Evolutionary conservation across 1,140 invertebrate genomes (phyloP).

Genomic region (Aphelenchoides fujianensis): DNA sequence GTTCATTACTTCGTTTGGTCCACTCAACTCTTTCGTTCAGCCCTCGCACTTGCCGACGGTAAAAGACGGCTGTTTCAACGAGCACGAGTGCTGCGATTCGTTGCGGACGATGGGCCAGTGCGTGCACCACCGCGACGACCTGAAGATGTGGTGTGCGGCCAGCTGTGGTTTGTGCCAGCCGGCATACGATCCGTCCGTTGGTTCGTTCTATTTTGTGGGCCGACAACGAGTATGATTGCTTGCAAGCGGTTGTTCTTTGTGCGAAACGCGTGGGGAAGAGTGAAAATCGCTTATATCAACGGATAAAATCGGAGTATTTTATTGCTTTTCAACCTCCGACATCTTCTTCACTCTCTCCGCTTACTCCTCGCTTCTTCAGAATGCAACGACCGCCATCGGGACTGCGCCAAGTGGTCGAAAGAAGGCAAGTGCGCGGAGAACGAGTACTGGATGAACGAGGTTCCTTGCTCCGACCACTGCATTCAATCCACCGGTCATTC

Average conservation of each 20-base stretch:
- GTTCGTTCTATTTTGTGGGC: too few relatives aligned
- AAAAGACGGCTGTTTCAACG: constrained; percentile 36
- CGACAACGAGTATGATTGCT: too few relatives aligned
- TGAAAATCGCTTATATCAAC: too few relatives aligned
- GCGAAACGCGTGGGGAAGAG: too few relatives aligned
- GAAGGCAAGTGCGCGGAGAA: constrained; percentile 50
- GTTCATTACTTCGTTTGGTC: background rate
- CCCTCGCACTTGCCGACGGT: background rate
- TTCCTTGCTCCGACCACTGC: too few relatives aligned
- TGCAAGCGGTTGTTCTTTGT: too few relatives aligned
- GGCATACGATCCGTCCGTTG: constrained; percentile 3
- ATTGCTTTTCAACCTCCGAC: too few relatives aligned
- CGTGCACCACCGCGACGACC: constrained; percentile 36
- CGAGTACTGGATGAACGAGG: constrained; percentile 13
- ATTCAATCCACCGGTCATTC: too few relatives aligned
- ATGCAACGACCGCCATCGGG: constrained; percentile 41
- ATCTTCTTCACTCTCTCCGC: too few relatives aligned
- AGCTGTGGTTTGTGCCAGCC: constrained; percentile 40
- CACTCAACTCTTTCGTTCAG: background rate
- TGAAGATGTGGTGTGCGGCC: constrained; percentile 48
- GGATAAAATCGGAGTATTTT: too few relatives aligned
- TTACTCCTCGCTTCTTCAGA: constrained; percentile 39
- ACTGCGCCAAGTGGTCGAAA: constrained; percentile 45
- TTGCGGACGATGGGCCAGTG: constrained; percentile 48
- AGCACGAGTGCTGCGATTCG: constrained; percentile 48